Conservation (phyloP, 2,888 invertebrate genomes). For the Copidosoma aretas region DNA sequence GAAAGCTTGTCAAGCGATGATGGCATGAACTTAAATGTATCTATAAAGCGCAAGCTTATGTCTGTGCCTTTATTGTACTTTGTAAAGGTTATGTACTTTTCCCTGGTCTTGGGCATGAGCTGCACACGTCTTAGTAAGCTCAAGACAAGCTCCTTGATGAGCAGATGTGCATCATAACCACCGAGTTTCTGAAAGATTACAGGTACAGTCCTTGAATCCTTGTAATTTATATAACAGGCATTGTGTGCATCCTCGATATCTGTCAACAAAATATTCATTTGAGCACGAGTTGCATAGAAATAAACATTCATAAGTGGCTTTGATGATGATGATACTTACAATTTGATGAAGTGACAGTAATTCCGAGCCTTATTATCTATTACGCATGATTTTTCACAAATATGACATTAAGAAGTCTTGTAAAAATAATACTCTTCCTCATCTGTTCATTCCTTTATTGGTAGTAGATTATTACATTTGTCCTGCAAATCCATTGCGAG, state of each 20-base stretch:
- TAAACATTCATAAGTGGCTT: not conserved
- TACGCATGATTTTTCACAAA: not conserved
- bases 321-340: too few species aligned
- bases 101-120: conserved; percentile 45
- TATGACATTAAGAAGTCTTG: not conserved
- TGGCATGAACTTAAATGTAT: too few species aligned
- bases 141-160: conserved; percentile 20
- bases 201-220: conserved; percentile 48
- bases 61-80: not conserved
- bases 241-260: conserved; percentile 35
- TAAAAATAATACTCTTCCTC: not conserved
- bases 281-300: not conserved
- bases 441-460: not conserved
- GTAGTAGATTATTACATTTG: not conserved
- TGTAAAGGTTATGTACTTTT: not conserved
- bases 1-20: too few species aligned
- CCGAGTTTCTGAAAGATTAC: conserved; percentile 41
- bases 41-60: too few species aligned
- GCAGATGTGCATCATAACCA: not conserved
- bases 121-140: not conserved
- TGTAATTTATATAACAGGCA: conserved; percentile 51
- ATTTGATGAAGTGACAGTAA: conserved; percentile 27
- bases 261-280: too few species aligned
- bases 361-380: not conserved
- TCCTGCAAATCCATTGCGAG: not conserved